Base-by-base conservation (phyloP, 2,113 vertebrate genomes). In the Odocoileus hemionus region DNA sequence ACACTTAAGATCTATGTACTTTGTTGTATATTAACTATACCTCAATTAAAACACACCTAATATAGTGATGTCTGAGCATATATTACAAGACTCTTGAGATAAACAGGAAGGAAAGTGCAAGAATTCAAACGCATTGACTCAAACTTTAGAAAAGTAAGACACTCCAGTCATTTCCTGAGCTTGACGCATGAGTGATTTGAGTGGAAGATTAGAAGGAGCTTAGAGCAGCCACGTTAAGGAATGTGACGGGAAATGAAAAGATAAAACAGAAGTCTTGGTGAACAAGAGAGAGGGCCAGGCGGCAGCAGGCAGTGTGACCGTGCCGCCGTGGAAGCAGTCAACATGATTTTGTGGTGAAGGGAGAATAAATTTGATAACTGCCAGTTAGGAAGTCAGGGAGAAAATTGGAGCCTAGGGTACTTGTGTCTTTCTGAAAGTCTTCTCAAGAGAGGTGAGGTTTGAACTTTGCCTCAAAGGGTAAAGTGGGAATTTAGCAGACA, bases 221-320 rank as follows among this genome's bases (percentile, higher is more conserved):
- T 78, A n/a, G 76, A 61, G 13, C 5, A 30, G 57, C 45, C 52
- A 11, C 16, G 15, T 80, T 14, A 26, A 60, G 92, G 54, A 58
- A 50, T 52, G 45, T 36, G 55, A 39, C 9, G 2, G 14, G 54
- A 76, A 50, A 16, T 86, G n/a, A 21, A 36, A 30, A 23, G 28
- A 64, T n/a, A 36, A 60, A 86, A 52, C 39, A 25, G 2, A 80
- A 50, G 47, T 50, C 7, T 43, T 30, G 5, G 17, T 60, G 36
- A 76, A 47, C 26, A 57, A 39, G 87, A 83, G 13, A 0, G 5
- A 60, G 76, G 19, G 7, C 47, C 2, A 1, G 5, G 25, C 26
- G 7, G 3, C 64, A 23, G 61, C 43, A 9, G 54, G 4, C 78
- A 2, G 25, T 5, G 4, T 5, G 21, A 16, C 67, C 2, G 0